These are phyloP conservation scores for Rhinophrynus dorsalis DNA, from an alignment of 2,797 vertebrate genomes.

Conservation along the genomic window DNA sequence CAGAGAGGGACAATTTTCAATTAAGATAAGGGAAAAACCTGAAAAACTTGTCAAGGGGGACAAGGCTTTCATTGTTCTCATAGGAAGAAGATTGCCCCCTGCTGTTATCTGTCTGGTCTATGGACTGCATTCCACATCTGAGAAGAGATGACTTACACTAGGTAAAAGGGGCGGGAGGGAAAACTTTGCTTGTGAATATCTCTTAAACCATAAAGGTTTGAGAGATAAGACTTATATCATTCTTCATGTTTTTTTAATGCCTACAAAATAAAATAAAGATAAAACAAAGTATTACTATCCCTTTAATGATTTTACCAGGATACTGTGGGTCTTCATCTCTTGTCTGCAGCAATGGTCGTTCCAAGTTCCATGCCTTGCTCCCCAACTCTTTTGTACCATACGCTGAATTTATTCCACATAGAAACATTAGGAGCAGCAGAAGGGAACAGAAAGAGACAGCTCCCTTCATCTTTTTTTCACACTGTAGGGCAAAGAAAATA, in stretches of 20 bases:
- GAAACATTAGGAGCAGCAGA: neutral
- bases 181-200: neutral
- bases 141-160: too few species aligned
- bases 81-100: too few species aligned
- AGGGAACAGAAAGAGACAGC: neutral
- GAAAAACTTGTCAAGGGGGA: too few species aligned
- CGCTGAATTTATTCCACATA: neutral
- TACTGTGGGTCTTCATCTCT: constrained; percentile 37
- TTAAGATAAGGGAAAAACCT: too few species aligned
- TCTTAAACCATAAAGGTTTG: neutral
- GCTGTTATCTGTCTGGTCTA: too few species aligned
- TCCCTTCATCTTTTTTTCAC: constrained; percentile 5
- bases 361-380: neutral
- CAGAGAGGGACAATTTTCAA: too few species aligned
- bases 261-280: too few species aligned
- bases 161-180: neutral
- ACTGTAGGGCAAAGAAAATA: neutral
- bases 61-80: too few species aligned
- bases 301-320: constrained; percentile 4
- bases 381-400: neutral
- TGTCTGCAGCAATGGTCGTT: neutral
- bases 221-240: neutral
- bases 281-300: too few species aligned
- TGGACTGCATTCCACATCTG: too few species aligned
- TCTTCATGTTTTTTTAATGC: too few species aligned